Evolutionary conservation across 35 echinoderm and acorn worm species (phyloP), one percentile per base, ranked within the genome.

Genomic region (Apostichopus californicus): DNA sequence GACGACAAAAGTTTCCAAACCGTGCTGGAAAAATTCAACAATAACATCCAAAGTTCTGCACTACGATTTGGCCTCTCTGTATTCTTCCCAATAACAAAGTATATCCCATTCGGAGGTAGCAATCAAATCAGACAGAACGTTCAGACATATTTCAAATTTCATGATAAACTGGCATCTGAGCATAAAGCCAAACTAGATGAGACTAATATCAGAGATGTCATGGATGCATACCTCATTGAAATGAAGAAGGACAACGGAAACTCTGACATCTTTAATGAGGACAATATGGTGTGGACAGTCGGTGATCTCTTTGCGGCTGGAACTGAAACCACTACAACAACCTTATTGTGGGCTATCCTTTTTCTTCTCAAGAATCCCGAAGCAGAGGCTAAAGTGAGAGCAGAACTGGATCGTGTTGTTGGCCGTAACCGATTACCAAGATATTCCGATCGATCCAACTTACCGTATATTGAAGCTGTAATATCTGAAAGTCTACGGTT

Each of bases 251-350:
- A 93, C 75, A 59, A 20, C 24, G 78, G 53, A 18, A n/a, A 79
- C 5, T 53, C 23, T 56, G 18, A 77, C n/a, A 56, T 20, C n/a
- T 78, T 23, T n/a, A 78, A 77, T 9, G 80, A 92, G 13, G 12
- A 73, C 28, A 94, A 92, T 54, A 84, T 92, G 86, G 57, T 93
- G 59, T 26, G 53, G 5, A 90, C 86, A 26, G 83, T 90, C 86
- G 79, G 54, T 1, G 77, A 95, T 54, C 77, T 95, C 5, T 95
- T 96, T 78, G 26, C 73, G 8, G 95, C 93, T 52, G 95, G 95
- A 52, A 94, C 93, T 23, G 95, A 96, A 55, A 96, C 95, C 18
- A 94, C 93, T 5, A 57, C 95, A 14, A 86, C 15, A 57, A 96
- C 93, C 4, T 54, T 96, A 25, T 52, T 77, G 23, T 96, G 95